A percentile compares a stretch with the other conserved stretches of the same genome.
phyloP scores from a whole-genome alignment of 1,140 invertebrate species.

The Drosophila tani region DNA sequence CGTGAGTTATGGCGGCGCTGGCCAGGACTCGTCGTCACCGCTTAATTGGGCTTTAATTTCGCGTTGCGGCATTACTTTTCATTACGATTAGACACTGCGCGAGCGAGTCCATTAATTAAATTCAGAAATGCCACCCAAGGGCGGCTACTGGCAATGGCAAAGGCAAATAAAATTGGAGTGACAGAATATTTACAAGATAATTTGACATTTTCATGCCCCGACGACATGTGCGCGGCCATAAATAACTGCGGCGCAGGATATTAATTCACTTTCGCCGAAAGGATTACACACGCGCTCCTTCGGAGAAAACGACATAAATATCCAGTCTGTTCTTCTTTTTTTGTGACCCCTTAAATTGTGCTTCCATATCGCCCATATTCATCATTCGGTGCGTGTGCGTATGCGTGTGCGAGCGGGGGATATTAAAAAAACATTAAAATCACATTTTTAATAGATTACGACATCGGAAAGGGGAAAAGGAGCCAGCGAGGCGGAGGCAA shows the following conservation, averaged over 20 bases:
- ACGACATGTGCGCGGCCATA: slow-evolving; percentile 35
- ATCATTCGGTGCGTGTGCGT: slow-evolving; percentile 3
- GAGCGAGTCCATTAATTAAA: slow-evolving; percentile 48
- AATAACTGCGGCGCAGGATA: slow-evolving; percentile 21
- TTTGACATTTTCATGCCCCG: slow-evolving; percentile 53
- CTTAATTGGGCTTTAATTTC: slow-evolving; percentile 66
- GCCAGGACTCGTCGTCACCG: slow-evolving; percentile 13
- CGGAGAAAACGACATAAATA: slow-evolving; percentile 47
- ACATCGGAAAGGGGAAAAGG: background rate
- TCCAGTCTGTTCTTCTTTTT: slow-evolving; percentile 37
- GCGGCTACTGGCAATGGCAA: background rate
- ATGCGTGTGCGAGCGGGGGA: slow-evolving; percentile 12
- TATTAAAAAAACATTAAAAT: slow-evolving; percentile 74
- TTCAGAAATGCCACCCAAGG: background rate
- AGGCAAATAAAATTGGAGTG: slow-evolving; percentile 40
- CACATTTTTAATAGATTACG: slow-evolving; percentile 72
- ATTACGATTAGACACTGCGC: slow-evolving; percentile 44
- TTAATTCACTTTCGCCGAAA: slow-evolving; percentile 41
- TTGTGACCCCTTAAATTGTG: slow-evolving; percentile 18
- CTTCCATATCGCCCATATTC: slow-evolving; percentile 22
- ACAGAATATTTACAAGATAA: slow-evolving; percentile 49
- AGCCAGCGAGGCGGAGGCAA: background rate
- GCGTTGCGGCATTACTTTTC: slow-evolving; percentile 37
- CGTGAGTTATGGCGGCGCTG: slow-evolving; percentile 39
- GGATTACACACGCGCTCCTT: slow-evolving; percentile 36